Percentiles rank a stretch among this genome's conserved stretches.
Conservation (phyloP, 1,140 invertebrate genomes). For the Hormaphis cornu region DNA sequence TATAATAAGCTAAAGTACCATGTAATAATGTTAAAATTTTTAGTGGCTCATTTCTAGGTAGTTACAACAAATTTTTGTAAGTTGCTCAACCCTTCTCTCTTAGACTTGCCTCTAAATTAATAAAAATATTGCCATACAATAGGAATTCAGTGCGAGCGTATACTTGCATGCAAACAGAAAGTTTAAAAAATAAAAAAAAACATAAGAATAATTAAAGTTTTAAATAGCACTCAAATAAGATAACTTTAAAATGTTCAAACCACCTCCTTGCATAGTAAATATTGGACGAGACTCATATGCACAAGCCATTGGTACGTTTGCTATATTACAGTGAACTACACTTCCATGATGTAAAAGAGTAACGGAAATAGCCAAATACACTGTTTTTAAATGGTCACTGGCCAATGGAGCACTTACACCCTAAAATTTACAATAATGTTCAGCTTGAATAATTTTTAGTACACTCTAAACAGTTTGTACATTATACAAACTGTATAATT, state of each 20-base stretch:
- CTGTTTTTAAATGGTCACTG: conserved; percentile 43
- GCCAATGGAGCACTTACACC: conserved; percentile 34
- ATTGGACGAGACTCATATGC: conserved; percentile 63
- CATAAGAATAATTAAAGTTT: neutral
- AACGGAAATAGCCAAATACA: conserved; percentile 73
- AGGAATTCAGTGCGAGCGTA: too few relatives aligned
- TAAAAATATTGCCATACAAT: too few relatives aligned
- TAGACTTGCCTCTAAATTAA: too few relatives aligned
- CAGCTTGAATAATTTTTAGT: neutral
- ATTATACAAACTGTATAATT: neutral
- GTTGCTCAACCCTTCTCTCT: too few relatives aligned
- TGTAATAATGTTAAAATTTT: too few relatives aligned
- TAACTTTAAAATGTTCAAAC: conserved; percentile 33
- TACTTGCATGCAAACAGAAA: too few relatives aligned
- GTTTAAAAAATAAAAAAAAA: neutral
- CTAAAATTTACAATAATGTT: conserved; percentile 40
- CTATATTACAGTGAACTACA: conserved; percentile 69
- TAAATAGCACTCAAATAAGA: neutral
- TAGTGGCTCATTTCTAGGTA: too few relatives aligned
- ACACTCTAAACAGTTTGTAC: neutral
- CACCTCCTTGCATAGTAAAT: conserved; percentile 59
- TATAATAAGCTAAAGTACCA: too few relatives aligned
- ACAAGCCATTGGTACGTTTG: conserved; percentile 63
- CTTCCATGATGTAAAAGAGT: conserved; percentile 70
- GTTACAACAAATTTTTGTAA: too few relatives aligned